Base-by-base conservation (phyloP, 2,113 vertebrate species). In the Vanacampus margaritifer region DNA sequence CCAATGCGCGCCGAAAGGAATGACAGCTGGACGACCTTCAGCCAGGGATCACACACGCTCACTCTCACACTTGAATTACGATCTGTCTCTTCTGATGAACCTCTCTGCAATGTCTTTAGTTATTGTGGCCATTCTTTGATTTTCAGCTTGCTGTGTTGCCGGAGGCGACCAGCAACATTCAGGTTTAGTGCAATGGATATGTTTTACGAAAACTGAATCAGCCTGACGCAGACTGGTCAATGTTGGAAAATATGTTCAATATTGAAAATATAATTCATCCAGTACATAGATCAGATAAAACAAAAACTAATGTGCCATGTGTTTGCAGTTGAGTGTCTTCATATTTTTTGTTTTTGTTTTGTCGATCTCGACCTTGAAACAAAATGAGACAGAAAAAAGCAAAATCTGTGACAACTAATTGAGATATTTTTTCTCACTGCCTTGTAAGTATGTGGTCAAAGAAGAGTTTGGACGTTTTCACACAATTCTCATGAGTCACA, bases 21-120 rank as follows among this genome's bases (percentile, higher is more conserved):
- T 80, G 81, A 84, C 73, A 74, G 73, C 41, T 32, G 68, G 65
- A 39, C 56, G 36, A 78, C 77, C 79, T 83, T 74, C 73, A 78
- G 73, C 58, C 50, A 50, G 58, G 78, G 64, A 82, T 76, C 84
- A 73, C 69, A 71, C 35, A 60, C 67, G 56, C 54, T 50, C 39
- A 12, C 23, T 67, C 51, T 57, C 62, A 43, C 13, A 57, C 46
- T 68, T 79, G 67, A 80, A 79, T 80, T 58, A 79, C 67, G 56
- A 59, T 71, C 58, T 48, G 43, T 71, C 56, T 71, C 54, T 62
- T 67, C 46, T 69, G 28, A 59, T 71, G 51, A 74, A 72, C 43
- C 13, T 69, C 62, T 57, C 26, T 39, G 32, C 39, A 39, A 3
- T 21, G 63, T 71, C 67, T 73, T 75, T 62, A 66, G 41, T 61